phyloP scores from a whole-genome alignment of 2,113 vertebrate genomes.

The Poecile atricapillus region DNA sequence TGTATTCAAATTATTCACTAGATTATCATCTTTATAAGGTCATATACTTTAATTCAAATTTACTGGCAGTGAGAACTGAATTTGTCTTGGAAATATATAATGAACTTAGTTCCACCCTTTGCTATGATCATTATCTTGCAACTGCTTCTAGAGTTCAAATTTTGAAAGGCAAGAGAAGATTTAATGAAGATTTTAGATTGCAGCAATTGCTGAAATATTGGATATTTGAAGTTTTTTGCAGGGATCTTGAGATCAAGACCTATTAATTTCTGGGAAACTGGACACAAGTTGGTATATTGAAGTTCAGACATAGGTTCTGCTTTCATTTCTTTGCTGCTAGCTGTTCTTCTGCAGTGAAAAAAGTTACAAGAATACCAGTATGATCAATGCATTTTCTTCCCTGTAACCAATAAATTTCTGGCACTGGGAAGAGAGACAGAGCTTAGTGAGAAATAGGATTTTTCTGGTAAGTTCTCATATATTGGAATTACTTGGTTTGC shows the following conservation, averaged over 20 bases:
- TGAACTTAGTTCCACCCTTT: neutral
- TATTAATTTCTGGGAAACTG: neutral
- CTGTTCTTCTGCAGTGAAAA: neutral
- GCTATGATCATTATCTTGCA: neutral
- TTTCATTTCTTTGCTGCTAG: neutral
- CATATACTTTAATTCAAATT: neutral
- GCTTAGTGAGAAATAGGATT: neutral
- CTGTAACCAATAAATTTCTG: neutral
- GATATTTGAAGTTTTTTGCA: neutral
- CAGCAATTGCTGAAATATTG: neutral
- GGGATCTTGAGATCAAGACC: neutral
- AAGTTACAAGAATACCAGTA: neutral
- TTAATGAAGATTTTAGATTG: slow-evolving; percentile 11
- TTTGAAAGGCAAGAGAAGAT: neutral
- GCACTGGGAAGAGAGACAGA: neutral
- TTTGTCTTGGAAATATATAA: neutral
- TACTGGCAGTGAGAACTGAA: neutral
- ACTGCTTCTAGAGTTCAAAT: neutral
- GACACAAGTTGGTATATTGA: neutral
- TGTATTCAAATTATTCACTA: neutral
- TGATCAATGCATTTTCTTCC: neutral
- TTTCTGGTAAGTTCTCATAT: neutral
- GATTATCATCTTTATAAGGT: neutral
- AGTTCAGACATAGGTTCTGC: neutral
- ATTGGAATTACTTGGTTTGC: neutral